Evolutionary conservation across 1,140 invertebrate genomes (phyloP).

Genomic region (Pectinophora gossypiella): DNA sequence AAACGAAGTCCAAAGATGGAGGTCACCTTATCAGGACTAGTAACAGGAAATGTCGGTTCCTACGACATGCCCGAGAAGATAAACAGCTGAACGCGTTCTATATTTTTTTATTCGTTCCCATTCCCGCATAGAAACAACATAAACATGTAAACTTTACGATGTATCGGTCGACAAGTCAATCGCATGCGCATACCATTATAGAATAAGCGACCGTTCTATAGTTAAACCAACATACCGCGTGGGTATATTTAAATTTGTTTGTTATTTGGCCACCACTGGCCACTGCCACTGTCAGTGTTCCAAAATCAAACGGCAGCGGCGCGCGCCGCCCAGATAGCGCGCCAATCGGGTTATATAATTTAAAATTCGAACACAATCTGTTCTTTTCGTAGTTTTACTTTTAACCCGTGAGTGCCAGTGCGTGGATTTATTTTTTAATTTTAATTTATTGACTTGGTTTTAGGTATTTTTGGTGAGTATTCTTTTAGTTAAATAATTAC

Average conservation of each 20-base stretch:
- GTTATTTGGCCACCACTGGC: slow-evolving; percentile 39
- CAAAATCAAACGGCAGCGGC: slow-evolving; percentile 40
- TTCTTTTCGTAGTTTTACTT: neutral
- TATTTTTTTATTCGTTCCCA: no score
- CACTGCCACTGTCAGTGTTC: slow-evolving; percentile 29
- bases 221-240: slow-evolving; percentile 18
- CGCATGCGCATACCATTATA: no score
- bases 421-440: neutral
- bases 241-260: slow-evolving; percentile 25
- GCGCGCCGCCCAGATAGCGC: slow-evolving; percentile 32
- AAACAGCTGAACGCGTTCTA: no score
- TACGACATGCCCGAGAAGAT: no score
- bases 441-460: neutral
- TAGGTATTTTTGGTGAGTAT: neutral
- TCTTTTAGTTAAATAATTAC: neutral
- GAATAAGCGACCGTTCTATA: no score
- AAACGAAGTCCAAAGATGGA: no score
- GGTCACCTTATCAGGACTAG: no score
- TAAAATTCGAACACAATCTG: slow-evolving; percentile 31
- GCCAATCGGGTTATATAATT: slow-evolving; percentile 54
- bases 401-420: neutral
- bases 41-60: no score
- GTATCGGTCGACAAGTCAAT: no score
- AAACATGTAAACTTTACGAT: no score
- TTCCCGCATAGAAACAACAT: no score